Evolutionary conservation across 2,113 vertebrate species (phyloP), one percentile per base, ranked within the genome.

Genomic region (Centropristis striata): DNA sequence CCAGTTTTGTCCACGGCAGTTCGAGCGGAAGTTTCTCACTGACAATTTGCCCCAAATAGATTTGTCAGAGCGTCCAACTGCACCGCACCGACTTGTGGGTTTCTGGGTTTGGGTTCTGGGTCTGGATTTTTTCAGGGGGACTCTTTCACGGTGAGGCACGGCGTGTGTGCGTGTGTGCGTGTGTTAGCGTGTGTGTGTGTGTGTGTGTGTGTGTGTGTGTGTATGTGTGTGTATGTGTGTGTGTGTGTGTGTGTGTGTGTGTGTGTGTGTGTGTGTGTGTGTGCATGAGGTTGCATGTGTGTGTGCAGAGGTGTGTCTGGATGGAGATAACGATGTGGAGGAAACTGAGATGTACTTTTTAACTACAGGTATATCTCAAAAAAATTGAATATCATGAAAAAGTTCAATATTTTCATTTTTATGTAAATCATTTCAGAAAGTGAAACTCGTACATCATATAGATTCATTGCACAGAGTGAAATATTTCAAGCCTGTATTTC

Each of bases 21-120:
- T 99, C 97, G 97, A 99, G 98, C 98, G 98, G 98, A 99, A 99
- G 98, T 99, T 99, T 99, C 98, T 99, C 98, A 98, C 98, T 99
- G 97, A 99, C 97, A 99, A 99, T 99, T 99, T 99, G 98, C 98
- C 97, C 98, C 97, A 99, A 98, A 99, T 98, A 99, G 97, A 98
- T 98, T 98, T 99, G 97, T 98, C 97, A 98, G 97, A 95, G 97
- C 96, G 96, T 96, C 96, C 96, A 90, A 95, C 81, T 90, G 88
- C 92, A 90, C 87, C 58, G 66, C 85, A 83, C 89, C 86, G 71
- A 90, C 89, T 87, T 87, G 72, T 80, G 91, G 80, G 78, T 88
- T 83, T 84, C 84, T 79, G 84, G 75, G 81, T 91, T 91, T 93
- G 85, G 88, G 87, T 85, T 83, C 63, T 72, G 81, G 78, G 78